Conservation (phyloP, 1,140 invertebrate species). For the Agrypnia vestita region DNA sequence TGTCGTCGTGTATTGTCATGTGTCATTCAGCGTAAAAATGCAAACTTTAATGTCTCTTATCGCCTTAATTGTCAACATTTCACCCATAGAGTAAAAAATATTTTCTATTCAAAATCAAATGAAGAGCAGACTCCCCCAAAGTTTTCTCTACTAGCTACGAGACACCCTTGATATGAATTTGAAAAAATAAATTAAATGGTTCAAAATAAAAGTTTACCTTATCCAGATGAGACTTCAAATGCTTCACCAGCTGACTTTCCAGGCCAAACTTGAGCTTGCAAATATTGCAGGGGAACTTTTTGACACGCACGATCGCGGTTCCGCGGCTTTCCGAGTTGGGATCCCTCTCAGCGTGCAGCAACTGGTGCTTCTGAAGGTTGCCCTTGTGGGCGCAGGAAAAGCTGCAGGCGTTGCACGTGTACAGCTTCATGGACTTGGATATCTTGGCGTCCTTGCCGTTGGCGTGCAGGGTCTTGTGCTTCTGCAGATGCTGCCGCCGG, state of each 20-base stretch:
- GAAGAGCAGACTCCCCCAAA: no score
- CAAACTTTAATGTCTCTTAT: no score
- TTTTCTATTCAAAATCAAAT: no score
- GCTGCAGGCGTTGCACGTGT: constrained; percentile 10
- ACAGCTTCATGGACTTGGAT: constrained; percentile 26
- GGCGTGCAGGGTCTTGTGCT: constrained; percentile 10
- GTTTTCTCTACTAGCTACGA: no score
- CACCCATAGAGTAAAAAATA: no score
- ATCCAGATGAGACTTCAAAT: constrained; percentile 19
- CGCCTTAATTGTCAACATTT: no score
- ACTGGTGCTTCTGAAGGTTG: constrained; percentile 34
- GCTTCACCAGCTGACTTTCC: constrained; percentile 17
- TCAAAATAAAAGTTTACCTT: constrained; percentile 16
- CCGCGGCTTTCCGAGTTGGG: background rate
- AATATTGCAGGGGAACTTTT: constrained; percentile 27
- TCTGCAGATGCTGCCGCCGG: constrained; percentile 11
- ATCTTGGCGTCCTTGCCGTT: constrained; percentile 22
- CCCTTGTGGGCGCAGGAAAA: constrained; percentile 31
- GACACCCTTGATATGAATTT: no score
- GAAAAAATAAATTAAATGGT: no score
- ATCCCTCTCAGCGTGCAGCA: constrained; percentile 4
- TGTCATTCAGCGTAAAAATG: no score
- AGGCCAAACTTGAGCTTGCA: constrained; percentile 21
- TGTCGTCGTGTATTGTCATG: no score
- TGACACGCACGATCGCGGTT: background rate